Evolutionary conservation across 2,113 vertebrate genomes (phyloP).

Genomic region (Semnornis frantzii): DNA sequence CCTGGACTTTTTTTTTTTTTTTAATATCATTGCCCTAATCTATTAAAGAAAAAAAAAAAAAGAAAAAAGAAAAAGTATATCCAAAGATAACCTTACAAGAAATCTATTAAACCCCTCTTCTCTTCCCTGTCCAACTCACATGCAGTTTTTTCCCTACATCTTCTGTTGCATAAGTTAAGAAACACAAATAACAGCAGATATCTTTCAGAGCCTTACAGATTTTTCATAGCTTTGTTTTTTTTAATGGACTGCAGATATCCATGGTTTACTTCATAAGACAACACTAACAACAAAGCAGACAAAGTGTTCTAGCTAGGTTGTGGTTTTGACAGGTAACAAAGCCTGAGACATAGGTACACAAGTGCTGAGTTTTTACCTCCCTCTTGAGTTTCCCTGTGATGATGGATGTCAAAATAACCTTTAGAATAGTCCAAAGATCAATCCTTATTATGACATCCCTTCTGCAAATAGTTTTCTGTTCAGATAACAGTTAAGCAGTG

Average conservation of each 20-base stretch:
- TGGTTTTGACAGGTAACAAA: background rate
- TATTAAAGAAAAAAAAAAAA: background rate
- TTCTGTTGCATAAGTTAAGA: background rate
- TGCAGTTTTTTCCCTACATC: background rate
- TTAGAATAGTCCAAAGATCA: constrained; percentile 6
- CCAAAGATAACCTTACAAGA: background rate
- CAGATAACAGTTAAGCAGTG: background rate
- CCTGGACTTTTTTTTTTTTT: background rate
- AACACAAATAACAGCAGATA: background rate
- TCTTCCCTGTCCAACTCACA: background rate
- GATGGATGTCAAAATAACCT: background rate
- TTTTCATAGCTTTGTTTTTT: background rate
- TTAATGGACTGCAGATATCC: background rate
- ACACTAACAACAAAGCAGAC: background rate
- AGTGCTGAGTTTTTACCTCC: background rate
- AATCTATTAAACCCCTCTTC: background rate
- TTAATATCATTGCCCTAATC: background rate
- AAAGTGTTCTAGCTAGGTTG: background rate
- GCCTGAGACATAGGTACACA: background rate
- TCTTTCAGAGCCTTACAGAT: background rate
- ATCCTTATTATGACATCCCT: background rate
- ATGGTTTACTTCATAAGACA: background rate
- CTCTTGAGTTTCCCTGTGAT: background rate
- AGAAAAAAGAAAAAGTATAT: background rate
- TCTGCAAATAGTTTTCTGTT: constrained; percentile 17